Evolutionary conservation across 2,797 vertebrate genomes (phyloP).

Genomic region (Adrianichthys oophorus): DNA sequence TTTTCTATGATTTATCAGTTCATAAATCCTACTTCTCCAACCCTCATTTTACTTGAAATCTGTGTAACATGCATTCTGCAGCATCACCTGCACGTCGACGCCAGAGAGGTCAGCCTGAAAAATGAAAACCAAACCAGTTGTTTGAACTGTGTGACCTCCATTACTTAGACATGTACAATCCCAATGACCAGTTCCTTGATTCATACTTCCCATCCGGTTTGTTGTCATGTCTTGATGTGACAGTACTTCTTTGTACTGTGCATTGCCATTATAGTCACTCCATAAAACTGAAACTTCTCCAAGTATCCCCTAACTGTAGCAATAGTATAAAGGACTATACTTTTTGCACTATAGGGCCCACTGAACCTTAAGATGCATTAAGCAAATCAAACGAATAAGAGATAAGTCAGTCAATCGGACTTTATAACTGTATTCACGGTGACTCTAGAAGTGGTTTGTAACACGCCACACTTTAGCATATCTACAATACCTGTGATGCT

Average conservation of each 20-base stretch:
- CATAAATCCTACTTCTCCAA: slow-evolving; percentile 1
- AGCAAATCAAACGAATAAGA: too few species aligned
- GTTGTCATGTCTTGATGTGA: slow-evolving; percentile 21
- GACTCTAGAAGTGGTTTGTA: too few species aligned
- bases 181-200: slow-evolving; percentile 3
- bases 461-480: too few species aligned
- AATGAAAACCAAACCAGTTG: slow-evolving; percentile 15
- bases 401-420: too few species aligned
- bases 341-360: too few species aligned
- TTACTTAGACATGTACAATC: slow-evolving; percentile 19
- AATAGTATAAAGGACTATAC: neutral
- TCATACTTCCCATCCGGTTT: slow-evolving; percentile 14
- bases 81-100: slow-evolving; percentile 49
- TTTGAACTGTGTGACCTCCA: slow-evolving; percentile 34
- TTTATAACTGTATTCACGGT: too few species aligned
- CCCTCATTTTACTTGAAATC: neutral
- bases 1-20: neutral
- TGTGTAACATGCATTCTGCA: slow-evolving; percentile 49
- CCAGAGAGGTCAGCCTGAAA: slow-evolving; percentile 61
- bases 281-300: slow-evolving; percentile 7
- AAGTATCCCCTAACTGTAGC: slow-evolving; percentile 5
- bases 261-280: slow-evolving; percentile 18
- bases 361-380: too few species aligned
- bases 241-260: slow-evolving; percentile 23
- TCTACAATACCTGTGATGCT: too few species aligned